A percentile compares a stretch with the other conserved stretches of the same genome.
These are phyloP conservation scores for Emesis russula DNA, from an alignment of 2,888 invertebrate genomes.

Conservation along the genomic window DNA sequence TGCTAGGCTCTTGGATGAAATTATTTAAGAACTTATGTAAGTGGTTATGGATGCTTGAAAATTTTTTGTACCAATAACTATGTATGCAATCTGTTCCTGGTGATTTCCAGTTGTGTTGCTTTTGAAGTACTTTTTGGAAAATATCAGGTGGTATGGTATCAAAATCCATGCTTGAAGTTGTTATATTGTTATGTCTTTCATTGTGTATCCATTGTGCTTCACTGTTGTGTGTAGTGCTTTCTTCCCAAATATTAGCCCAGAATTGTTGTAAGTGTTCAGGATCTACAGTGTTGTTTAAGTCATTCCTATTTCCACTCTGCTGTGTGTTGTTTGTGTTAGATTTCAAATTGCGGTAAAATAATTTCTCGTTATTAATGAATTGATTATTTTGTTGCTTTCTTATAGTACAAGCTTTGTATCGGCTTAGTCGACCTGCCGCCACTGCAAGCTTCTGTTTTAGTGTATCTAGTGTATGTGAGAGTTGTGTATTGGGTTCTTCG, in stretches of 20 bases:
- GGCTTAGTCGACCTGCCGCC: constrained; percentile 21
- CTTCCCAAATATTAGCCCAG: constrained; percentile 61
- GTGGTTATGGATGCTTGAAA: constrained; percentile 55
- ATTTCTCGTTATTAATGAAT: constrained; percentile 43
- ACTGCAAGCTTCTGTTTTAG: constrained; percentile 45
- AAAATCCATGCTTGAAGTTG: constrained; percentile 28
- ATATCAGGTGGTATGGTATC: constrained; percentile 30
- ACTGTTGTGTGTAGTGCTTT: constrained; percentile 63
- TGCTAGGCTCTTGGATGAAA: constrained; percentile 53
- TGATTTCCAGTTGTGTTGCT: constrained; percentile 74
- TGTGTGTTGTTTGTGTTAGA: no score
- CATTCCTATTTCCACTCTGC: neutral
- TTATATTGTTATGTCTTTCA: neutral
- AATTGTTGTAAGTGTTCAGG: constrained; percentile 38
- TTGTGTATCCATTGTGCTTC: constrained; percentile 49
- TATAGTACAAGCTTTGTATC: constrained; percentile 26
- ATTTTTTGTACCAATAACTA: constrained; percentile 79
- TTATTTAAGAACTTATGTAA: constrained; percentile 57
- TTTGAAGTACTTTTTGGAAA: constrained; percentile 48
- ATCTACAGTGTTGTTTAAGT: constrained; percentile 12
- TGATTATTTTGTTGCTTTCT: no score
- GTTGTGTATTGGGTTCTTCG: constrained; percentile 37
- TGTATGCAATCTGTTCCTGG: constrained; percentile 76
- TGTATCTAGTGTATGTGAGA: constrained; percentile 39
- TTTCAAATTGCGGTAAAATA: constrained; percentile 42